Evolutionary conservation across 2,888 invertebrate genomes (phyloP).

Genomic region (Hyposoter dolosus): DNA sequence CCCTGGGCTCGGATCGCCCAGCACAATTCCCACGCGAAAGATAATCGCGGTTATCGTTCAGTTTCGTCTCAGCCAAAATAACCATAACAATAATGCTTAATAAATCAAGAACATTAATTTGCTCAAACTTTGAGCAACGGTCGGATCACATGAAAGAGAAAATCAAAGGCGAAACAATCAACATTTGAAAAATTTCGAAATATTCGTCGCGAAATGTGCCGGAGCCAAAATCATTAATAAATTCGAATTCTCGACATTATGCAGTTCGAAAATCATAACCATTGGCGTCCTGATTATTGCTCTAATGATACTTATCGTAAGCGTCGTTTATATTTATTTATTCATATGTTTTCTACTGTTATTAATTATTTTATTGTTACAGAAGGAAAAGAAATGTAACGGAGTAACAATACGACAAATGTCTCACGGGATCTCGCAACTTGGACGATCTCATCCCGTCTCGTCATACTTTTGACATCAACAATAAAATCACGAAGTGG

Average conservation of each 20-base stretch:
- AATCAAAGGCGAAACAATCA: background rate
- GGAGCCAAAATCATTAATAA: background rate
- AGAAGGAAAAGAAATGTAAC: constrained; percentile 61
- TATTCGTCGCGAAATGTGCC: background rate
- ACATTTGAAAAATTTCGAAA: background rate
- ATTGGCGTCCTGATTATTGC: background rate
- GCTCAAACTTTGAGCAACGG: background rate
- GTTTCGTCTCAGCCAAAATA: constrained; percentile 14
- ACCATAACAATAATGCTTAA: background rate
- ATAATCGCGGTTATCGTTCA: constrained; percentile 46
- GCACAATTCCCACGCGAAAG: constrained; percentile 58
- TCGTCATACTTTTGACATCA: constrained; percentile 63
- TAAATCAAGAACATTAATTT: background rate
- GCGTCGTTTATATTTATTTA: background rate
- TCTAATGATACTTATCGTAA: constrained; percentile 18
- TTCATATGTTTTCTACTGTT: constrained; percentile 26
- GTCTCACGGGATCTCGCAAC: constrained; percentile 67
- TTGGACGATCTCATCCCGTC: constrained; percentile 63
- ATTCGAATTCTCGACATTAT: background rate
- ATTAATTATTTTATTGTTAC: constrained; percentile 36
- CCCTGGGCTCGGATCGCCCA: constrained; percentile 41
- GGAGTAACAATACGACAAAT: constrained; percentile 63
- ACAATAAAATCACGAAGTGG: constrained; percentile 65
- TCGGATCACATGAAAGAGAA: background rate
- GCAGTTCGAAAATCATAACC: background rate